These are phyloP conservation scores for Chromis chromis DNA, from an alignment of 2,797 vertebrate genomes.

Conservation along the genomic window DNA sequence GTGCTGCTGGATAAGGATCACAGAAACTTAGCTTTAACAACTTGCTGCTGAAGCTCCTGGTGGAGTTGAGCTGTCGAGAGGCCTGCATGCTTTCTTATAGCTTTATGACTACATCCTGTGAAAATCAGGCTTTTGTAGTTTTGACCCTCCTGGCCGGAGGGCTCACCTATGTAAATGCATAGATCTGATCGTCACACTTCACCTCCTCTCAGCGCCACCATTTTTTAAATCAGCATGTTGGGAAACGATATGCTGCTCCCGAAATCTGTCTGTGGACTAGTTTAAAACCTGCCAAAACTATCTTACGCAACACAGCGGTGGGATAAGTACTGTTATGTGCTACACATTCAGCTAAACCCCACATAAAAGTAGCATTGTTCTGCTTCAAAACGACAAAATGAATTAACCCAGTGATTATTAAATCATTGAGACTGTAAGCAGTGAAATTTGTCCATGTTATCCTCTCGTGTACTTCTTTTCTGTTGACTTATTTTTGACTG, in stretches of 20 bases:
- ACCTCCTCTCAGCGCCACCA: slow-evolving; percentile 36
- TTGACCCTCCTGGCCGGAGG: slow-evolving; percentile 41
- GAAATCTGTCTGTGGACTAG: not conserved
- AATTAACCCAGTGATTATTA: slow-evolving; percentile 33
- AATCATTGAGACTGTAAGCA: slow-evolving; percentile 55
- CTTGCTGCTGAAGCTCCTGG: slow-evolving; percentile 73
- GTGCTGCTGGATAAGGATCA: slow-evolving; percentile 71
- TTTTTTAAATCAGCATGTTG: slow-evolving; percentile 59
- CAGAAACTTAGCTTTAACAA: slow-evolving; percentile 78
- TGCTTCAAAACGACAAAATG: slow-evolving; percentile 42
- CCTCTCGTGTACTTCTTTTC: slow-evolving; percentile 64
- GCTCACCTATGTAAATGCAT: slow-evolving; percentile 68
- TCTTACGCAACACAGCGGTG: slow-evolving; percentile 26
- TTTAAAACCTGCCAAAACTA: slow-evolving; percentile 50
- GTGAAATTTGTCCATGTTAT: slow-evolving; percentile 59
- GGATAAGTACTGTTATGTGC: slow-evolving; percentile 41
- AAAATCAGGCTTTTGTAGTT: slow-evolving; percentile 68
- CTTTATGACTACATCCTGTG: slow-evolving; percentile 74
- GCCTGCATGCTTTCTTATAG: slow-evolving; percentile 72
- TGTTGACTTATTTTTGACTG: slow-evolving; percentile 78
- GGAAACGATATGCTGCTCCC: slow-evolving; percentile 23
- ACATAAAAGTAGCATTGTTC: slow-evolving; percentile 52
- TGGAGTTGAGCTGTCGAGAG: slow-evolving; percentile 64
- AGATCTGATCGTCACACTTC: slow-evolving; percentile 40
- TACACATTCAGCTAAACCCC: slow-evolving; percentile 52